Evolutionary conservation across 2,797 vertebrate species (phyloP), one percentile per base, ranked within the genome.

Genomic region (Enteromius anoplus): DNA sequence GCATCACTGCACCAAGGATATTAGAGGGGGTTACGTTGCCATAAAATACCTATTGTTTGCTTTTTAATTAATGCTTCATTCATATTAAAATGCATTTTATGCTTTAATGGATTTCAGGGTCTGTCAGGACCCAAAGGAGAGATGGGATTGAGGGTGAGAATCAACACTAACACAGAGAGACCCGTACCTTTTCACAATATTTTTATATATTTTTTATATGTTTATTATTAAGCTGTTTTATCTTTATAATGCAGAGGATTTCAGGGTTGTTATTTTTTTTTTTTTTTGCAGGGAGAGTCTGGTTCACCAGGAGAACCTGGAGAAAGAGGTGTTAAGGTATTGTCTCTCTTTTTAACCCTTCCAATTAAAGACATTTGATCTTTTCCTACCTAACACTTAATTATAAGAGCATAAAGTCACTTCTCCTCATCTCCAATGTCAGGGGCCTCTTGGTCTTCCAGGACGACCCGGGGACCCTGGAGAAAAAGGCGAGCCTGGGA

Each of bases 401-500:
- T 29, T 69, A 19, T 73, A 2, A 55, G 53, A 65, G 23, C 55
- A 78, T 72, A 37, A 37, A 26, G 15, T 34, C 64, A n/a, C 47
- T 37, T 65, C 8, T 29, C 14, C 49, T 55, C 17, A 49, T 79
- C 6, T 15, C 26, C 53, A 66, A 68, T 85, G 23, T 81, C 80
- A 97, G 96, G 96, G 97, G 40, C 92, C 94, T 0, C 87, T 96
- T 9, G 97, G 97, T 12, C 86, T 96, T 45, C 95, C 96, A 1
- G 97, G 97, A 49, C 93, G 89, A 78, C 92, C 93, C 7, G 97
- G 96, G 42, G 94, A 95, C 70, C 85, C 85, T 3, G 96, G 96
- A 72, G 90, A 91, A 15, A 97, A 96, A 91, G 96, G 97, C 10
- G 94, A 96, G 4, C 0, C 55, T 68, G 95, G 95, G 26, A 90